Base-by-base conservation (phyloP, 2,888 invertebrate species). In the Drosophila barbarae region DNA sequence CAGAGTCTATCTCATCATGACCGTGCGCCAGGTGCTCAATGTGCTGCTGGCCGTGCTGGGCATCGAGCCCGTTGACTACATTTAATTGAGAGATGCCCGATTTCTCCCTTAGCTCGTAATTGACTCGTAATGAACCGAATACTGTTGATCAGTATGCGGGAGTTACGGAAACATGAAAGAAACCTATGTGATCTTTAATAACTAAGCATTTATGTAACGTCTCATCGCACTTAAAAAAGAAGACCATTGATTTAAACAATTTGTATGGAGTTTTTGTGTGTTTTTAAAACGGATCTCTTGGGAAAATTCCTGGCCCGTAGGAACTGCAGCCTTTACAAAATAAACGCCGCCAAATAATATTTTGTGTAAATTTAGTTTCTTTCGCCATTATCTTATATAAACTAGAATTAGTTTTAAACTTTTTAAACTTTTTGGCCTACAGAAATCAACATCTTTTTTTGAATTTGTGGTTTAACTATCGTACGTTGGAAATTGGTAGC, bases 51-150 rank as follows among this genome's bases (percentile, higher is more conserved):
- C 87, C 55, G 88, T 95, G 82, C 90, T 95, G 64, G 91, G 92
- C 79, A 93, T 95, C 84, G 90, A 92, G 88, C 93, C 94, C 76
- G 91, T 94, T 72, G 90, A 91, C 39, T 92, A 92, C 89, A 94
- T 95, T 94, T 95, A 69, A 21, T 13, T 0, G 54, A 26, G 12
- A 13, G 39, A 18, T 26, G 7, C 12, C 26, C 8, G 6, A 10
- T 6, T 15, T 10, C 3, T 3, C 39, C 23, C 18, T 18, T 46
- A 46, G 30, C 18, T 18, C 5, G 8, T 46, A 46, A 46, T 5
- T 46, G 13, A 21, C 30, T 13, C 13, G 30, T 30, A 46, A 18
- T 18, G 12, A 46, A 13, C 30, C 46, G 5, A 13, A 32, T 47
- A 32, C 30, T 47, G 46, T 47, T 30, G 46, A 47, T 18, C 46